phyloP scores from a whole-genome alignment of 2,888 invertebrate species.

The Ferrisia virgata region DNA sequence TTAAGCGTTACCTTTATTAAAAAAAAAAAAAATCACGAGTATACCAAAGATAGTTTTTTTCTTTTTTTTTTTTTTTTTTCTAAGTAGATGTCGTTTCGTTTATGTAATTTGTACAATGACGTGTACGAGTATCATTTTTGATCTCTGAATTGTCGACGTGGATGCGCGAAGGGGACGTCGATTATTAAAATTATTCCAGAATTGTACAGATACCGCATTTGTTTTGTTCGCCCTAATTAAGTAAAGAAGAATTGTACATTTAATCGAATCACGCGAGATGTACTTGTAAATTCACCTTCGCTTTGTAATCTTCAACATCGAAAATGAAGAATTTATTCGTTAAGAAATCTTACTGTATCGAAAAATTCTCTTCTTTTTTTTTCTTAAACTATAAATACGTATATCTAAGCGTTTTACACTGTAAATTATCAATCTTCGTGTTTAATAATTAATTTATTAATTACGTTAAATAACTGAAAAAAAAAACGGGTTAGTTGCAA shows the following conservation, averaged over 20 bases:
- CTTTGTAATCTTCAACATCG: background rate
- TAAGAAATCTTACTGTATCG: background rate
- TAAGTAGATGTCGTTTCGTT: background rate
- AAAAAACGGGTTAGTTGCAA: conserved; percentile 8
- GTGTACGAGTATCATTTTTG: background rate
- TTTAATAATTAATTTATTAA: conserved; percentile 15
- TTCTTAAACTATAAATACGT: background rate
- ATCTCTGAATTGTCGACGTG: background rate
- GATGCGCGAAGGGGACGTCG: background rate
- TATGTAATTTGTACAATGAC: background rate
- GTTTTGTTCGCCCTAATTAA: background rate
- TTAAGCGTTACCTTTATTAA: conserved; percentile 22
- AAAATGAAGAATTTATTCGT: conserved; percentile 7
- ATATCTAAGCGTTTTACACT: background rate
- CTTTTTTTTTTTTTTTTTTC: too few species aligned
- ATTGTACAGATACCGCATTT: background rate
- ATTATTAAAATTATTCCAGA: conserved; percentile 11
- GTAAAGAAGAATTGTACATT: background rate
- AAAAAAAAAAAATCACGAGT: background rate
- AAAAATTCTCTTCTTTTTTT: background rate
- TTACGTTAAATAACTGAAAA: background rate
- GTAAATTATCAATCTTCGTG: conserved; percentile 9
- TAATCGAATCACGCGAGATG: background rate
- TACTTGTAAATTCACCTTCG: background rate
- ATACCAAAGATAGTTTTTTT: conserved; percentile 35